phyloP scores from a whole-genome alignment of 2,888 invertebrate genomes.

The Syrphus vitripennis region DNA sequence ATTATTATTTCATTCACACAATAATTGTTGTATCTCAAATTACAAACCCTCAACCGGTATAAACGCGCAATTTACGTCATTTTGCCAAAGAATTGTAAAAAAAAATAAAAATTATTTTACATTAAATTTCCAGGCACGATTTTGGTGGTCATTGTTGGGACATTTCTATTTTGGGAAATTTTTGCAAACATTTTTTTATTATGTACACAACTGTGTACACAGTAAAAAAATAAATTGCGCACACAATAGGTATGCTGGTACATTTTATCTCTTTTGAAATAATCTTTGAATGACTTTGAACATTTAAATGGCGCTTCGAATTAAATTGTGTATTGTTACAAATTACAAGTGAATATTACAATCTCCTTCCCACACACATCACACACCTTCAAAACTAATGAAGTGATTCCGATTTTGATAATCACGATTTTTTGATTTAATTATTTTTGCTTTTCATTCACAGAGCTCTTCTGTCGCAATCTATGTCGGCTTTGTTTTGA shows the following conservation, averaged over 20 bases:
- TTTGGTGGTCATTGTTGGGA: constrained; percentile 11
- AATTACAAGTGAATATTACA: constrained; percentile 1
- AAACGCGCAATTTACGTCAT: constrained; percentile 29
- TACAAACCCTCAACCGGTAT: constrained; percentile 12
- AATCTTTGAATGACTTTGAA: not conserved
- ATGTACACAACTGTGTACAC: not conserved
- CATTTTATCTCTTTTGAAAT: not conserved
- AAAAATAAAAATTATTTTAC: not conserved
- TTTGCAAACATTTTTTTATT: not conserved
- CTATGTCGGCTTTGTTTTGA: constrained; percentile 5
- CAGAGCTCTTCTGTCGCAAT: too few relatives aligned
- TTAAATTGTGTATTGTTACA: constrained; percentile 26
- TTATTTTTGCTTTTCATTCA: too few relatives aligned
- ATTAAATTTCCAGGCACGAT: constrained; percentile 37
- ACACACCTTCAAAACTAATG: constrained; percentile 1
- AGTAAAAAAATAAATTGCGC: not conserved
- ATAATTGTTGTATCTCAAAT: constrained; percentile 15
- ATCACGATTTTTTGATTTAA: not conserved
- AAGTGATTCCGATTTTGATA: constrained; percentile 10
- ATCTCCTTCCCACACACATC: constrained; percentile 2
- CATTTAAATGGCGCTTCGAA: constrained; percentile 39
- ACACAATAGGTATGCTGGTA: too few relatives aligned
- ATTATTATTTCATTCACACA: constrained; percentile 44
- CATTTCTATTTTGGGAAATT: constrained; percentile 24
- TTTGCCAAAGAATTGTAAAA: constrained; percentile 31